Conservation (phyloP, 2,888 invertebrate species). For the Cremastinae sp. region DNA sequence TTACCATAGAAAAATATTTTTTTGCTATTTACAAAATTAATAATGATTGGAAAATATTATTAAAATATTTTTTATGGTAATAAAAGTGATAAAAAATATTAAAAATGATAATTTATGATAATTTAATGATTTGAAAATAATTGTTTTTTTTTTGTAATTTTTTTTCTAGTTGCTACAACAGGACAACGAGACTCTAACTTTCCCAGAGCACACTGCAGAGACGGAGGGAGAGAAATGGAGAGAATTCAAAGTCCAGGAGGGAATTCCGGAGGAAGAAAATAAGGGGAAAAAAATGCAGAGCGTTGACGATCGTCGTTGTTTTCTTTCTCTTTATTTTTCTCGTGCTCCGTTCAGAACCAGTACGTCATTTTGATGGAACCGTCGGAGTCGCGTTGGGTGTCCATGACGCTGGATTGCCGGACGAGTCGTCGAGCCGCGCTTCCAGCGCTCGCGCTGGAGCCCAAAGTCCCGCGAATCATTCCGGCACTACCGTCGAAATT, state of each 20-base stretch:
- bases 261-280: conserved; percentile 8
- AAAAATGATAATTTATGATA: too few relatives aligned
- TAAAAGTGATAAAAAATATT: neutral
- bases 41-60: too few relatives aligned
- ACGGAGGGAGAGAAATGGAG: neutral
- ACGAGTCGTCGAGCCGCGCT: conserved; percentile 83
- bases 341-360: conserved; percentile 85
- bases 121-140: too few relatives aligned
- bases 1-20: too few relatives aligned
- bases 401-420: conserved; percentile 90
- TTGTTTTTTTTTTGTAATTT: too few relatives aligned
- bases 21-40: too few relatives aligned
- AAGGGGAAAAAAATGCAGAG: too few relatives aligned
- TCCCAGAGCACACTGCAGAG: neutral
- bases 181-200: conserved; percentile 88
- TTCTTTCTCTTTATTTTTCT: conserved; percentile 14
- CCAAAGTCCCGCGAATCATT: conserved; percentile 32
- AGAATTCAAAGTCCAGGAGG: conserved; percentile 21
- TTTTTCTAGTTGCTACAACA: conserved; percentile 89
- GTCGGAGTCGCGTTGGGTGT: conserved; percentile 89
- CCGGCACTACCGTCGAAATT: conserved; percentile 48
- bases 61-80: too few relatives aligned
- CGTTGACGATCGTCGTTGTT: conserved; percentile 21
- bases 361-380: conserved; percentile 93
- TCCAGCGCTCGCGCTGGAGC: conserved; percentile 31